Conservation (phyloP, 2,113 vertebrate species). For the Sinocyclocheilus grahami region DNA sequence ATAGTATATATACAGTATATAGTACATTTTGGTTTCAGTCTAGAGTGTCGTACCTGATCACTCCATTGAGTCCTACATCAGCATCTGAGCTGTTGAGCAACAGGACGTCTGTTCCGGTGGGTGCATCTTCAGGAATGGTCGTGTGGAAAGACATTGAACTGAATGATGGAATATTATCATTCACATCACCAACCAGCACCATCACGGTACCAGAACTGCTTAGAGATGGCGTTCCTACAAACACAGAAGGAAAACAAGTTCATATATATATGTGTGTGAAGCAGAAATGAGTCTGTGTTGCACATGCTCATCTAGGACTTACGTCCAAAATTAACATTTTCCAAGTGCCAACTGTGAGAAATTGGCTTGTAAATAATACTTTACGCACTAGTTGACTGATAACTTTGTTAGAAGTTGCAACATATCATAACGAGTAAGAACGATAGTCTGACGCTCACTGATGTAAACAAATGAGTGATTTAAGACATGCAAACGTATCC, state of each 20-base stretch:
- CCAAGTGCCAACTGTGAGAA: not conserved
- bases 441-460: not conserved
- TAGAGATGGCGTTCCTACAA: constrained; percentile 85
- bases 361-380: not conserved
- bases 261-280: not conserved
- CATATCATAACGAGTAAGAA: not conserved
- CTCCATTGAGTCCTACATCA: constrained; percentile 86
- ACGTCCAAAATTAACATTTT: not conserved
- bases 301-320: not conserved
- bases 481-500: not conserved
- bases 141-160: constrained; percentile 83
- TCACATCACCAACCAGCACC: constrained; percentile 89
- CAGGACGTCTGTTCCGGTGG: constrained; percentile 90
- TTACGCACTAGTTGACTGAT: not conserved
- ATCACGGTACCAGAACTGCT: constrained; percentile 91
- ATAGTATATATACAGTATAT: too few relatives aligned
- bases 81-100: constrained; percentile 90
- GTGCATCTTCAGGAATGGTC: constrained; percentile 85
- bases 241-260: constrained; percentile 12
- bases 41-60: constrained; percentile 84
- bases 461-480: not conserved
- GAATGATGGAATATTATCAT: constrained; percentile 90
- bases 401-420: not conserved
- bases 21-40: not conserved
- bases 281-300: not conserved